Conservation (phyloP, 2,113 vertebrate genomes). For the Atractosteus spatula region DNA sequence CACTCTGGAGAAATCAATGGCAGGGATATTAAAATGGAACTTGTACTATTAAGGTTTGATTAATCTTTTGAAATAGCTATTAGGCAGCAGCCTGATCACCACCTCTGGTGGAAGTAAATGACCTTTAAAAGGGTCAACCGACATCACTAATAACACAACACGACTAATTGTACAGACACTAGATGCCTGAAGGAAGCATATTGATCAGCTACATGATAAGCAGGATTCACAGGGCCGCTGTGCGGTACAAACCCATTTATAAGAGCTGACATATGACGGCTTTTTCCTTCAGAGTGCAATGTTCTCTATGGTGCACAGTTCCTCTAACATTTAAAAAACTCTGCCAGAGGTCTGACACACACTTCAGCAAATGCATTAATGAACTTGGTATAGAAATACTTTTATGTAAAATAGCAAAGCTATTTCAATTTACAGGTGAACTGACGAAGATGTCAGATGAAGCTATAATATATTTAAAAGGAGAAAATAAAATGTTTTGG, state of each 20-base stretch:
- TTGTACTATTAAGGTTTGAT: not conserved
- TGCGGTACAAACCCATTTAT: not conserved
- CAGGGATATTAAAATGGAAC: not conserved
- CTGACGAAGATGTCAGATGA: no score
- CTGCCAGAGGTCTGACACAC: not conserved
- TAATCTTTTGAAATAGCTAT: slow-evolving; percentile 7
- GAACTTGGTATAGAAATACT: no score
- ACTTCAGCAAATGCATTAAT: no score
- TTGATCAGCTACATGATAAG: not conserved
- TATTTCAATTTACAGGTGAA: no score
- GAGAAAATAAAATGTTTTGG: no score
- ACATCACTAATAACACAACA: not conserved
- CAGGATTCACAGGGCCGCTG: not conserved
- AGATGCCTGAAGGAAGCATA: slow-evolving; percentile 2
- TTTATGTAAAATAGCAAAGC: no score
- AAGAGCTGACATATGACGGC: not conserved
- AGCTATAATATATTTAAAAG: no score
- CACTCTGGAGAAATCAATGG: not conserved
- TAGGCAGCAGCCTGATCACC: not conserved
- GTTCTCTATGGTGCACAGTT: not conserved
- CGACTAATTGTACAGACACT: not conserved
- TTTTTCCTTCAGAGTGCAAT: not conserved
- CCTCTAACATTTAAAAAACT: not conserved
- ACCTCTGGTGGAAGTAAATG: not conserved
- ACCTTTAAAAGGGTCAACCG: slow-evolving; percentile 7